Evolutionary conservation across 2,888 invertebrate genomes (phyloP).

Genomic region (Cabera pusaria): DNA sequence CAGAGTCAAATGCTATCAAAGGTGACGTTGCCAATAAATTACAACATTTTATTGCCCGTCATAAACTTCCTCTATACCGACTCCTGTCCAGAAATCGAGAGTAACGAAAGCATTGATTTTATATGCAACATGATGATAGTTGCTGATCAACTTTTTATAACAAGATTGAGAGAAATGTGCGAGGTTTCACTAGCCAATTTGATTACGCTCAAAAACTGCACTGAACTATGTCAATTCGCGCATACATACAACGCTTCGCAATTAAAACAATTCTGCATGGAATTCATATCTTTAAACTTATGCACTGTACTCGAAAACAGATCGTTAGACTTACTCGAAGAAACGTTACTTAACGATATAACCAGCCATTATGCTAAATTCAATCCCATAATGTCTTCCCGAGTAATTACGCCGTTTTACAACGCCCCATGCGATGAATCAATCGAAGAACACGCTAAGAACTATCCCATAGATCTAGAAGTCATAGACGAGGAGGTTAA

Average conservation of each 20-base stretch:
- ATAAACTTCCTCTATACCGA: conserved; percentile 91
- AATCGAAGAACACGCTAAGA: conserved; percentile 65
- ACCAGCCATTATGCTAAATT: conserved; percentile 86
- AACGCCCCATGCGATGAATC: conserved; percentile 84
- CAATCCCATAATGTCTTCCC: conserved; percentile 83
- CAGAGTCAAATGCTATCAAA: conserved; percentile 79
- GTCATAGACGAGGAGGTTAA: conserved; percentile 77
- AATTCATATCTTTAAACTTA: conserved; percentile 90
- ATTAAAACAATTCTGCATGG: conserved; percentile 88
- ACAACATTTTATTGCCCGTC: conserved; percentile 85
- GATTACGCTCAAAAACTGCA: conserved; percentile 89
- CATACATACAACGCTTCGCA: conserved; percentile 89
- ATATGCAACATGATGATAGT: conserved; percentile 89
- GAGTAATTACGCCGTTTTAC: conserved; percentile 87
- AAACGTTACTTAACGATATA: conserved; percentile 84
- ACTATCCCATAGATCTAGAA: conserved; percentile 70
- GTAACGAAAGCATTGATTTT: conserved; percentile 86
- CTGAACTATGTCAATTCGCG: conserved; percentile 90
- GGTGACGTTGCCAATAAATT: conserved; percentile 84
- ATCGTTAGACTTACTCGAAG: conserved; percentile 85
- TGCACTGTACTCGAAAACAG: conserved; percentile 87
- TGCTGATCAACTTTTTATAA: conserved; percentile 91
- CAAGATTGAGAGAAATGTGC: conserved; percentile 88
- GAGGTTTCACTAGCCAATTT: conserved; percentile 86
- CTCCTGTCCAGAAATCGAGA: conserved; percentile 82